Evolutionary conservation across 2,888 invertebrate genomes (phyloP).

Genomic region (Brenthis daphne): DNA sequence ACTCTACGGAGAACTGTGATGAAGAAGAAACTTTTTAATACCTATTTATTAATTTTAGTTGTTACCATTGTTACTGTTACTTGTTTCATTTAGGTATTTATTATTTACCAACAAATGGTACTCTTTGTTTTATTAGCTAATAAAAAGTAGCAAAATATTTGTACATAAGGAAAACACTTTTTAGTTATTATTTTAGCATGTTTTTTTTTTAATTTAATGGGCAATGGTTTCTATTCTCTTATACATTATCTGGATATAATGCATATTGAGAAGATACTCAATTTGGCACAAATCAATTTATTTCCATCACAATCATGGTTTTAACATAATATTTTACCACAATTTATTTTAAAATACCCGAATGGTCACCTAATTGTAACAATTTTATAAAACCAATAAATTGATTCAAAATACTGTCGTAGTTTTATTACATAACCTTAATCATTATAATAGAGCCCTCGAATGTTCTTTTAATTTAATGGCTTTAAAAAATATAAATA

Average conservation of each 20-base stretch:
- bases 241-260: slow-evolving; percentile 75
- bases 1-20: slow-evolving; percentile 92
- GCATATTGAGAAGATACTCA: slow-evolving; percentile 65
- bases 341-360: slow-evolving; percentile 45
- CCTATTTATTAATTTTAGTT: slow-evolving; percentile 62
- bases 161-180: slow-evolving; percentile 69
- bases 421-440: slow-evolving; percentile 30
- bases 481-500: too few relatives aligned
- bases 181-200: slow-evolving; percentile 60
- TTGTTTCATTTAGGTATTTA: slow-evolving; percentile 71
- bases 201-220: slow-evolving; percentile 53
- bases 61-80: slow-evolving; percentile 78
- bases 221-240: slow-evolving; percentile 64
- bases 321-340: slow-evolving; percentile 46
- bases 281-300: slow-evolving; percentile 61
- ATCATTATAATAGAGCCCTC: not conserved
- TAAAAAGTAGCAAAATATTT: slow-evolving; percentile 59
- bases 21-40: slow-evolving; percentile 91
- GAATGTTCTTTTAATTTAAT: too few relatives aligned
- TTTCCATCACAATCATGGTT: slow-evolving; percentile 73
- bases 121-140: slow-evolving; percentile 61
- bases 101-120: slow-evolving; percentile 66
- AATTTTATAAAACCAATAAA: slow-evolving; percentile 50
- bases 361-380: slow-evolving; percentile 59
- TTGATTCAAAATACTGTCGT: slow-evolving; percentile 38